A percentile compares a stretch with the other conserved stretches of the same genome.
Conservation (phyloP, 2,888 invertebrate genomes). For the Amblyjoppa fuscipennis region DNA sequence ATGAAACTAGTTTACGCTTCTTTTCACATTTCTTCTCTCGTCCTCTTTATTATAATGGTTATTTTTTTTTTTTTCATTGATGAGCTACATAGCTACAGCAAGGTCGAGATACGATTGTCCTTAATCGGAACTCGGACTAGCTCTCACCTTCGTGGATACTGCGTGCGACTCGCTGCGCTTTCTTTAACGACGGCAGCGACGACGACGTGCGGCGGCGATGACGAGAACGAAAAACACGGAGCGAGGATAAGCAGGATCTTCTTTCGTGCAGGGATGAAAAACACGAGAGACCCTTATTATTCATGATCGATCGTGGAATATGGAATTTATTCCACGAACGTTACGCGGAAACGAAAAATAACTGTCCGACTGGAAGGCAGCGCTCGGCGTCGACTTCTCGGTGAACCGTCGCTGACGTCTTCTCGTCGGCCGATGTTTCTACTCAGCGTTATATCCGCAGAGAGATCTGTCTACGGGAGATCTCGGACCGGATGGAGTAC, state of each 20-base stretch:
- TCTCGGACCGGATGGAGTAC: neutral
- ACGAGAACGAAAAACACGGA: conserved; percentile 10
- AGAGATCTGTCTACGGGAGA: conserved; percentile 16
- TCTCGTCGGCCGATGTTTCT: conserved; percentile 12
- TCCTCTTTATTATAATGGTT: conserved; percentile 33
- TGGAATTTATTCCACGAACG: conserved; percentile 38
- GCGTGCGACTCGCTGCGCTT: neutral
- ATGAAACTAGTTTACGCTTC: conserved; percentile 1
- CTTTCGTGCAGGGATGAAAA: neutral
- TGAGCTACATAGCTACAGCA: conserved; percentile 51
- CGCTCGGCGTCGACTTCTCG: neutral
- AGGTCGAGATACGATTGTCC: conserved; percentile 38
- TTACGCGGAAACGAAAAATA: neutral
- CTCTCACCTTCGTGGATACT: conserved; percentile 18
- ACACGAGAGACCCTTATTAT: conserved; percentile 32
- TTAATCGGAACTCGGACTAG: conserved; percentile 38
- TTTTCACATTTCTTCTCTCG: conserved; percentile 36
- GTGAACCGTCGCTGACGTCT: neutral
- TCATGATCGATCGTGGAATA: conserved; percentile 37
- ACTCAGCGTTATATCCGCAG: conserved; percentile 15
- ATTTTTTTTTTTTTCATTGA: conserved; percentile 33
- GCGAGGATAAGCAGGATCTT: conserved; percentile 4
- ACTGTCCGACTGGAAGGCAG: neutral
- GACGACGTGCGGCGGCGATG: conserved; percentile 11
- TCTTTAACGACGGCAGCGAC: conserved; percentile 15